These are phyloP conservation scores for Caenorhabditis elegans DNA, from an alignment of 1,140 invertebrate genomes.

Conservation along the genomic window DNA sequence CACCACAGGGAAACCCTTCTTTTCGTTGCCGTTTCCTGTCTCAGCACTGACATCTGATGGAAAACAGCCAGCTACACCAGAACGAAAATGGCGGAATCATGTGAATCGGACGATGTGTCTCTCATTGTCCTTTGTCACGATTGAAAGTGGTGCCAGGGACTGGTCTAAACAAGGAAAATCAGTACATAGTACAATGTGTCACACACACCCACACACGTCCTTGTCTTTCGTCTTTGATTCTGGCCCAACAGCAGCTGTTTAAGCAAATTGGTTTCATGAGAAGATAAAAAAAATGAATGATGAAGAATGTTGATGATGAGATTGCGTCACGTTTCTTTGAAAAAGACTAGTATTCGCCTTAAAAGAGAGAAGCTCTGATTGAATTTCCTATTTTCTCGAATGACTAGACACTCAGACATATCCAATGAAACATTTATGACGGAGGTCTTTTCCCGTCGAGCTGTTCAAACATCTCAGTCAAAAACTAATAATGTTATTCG, in stretches of 20 bases:
- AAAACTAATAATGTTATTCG: too few species aligned
- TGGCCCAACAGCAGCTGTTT: not conserved
- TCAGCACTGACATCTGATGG: conserved; percentile 13
- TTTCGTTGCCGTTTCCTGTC: not conserved
- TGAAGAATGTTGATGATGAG: not conserved
- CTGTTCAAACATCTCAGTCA: not conserved
- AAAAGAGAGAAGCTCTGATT: too few species aligned
- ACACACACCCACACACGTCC: too few species aligned
- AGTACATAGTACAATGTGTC: not conserved
- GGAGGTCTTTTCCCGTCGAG: not conserved
- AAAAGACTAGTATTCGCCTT: too few species aligned
- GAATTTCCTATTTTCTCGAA: not conserved
- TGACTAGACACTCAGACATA: not conserved
- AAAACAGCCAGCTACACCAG: not conserved
- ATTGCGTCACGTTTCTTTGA: not conserved
- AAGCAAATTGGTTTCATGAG: not conserved
- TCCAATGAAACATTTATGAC: not conserved
- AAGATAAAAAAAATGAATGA: not conserved
- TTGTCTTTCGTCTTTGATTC: not conserved
- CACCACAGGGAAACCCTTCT: conserved; percentile 13
- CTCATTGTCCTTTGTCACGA: conserved; percentile 19
- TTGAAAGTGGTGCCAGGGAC: not conserved
- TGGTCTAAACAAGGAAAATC: conserved; percentile 11
- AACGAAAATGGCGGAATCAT: not conserved
- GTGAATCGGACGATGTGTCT: conserved; percentile 3